Evolutionary conservation across 2,113 vertebrate species (phyloP).

Genomic region (Vulpes vulpes): DNA sequence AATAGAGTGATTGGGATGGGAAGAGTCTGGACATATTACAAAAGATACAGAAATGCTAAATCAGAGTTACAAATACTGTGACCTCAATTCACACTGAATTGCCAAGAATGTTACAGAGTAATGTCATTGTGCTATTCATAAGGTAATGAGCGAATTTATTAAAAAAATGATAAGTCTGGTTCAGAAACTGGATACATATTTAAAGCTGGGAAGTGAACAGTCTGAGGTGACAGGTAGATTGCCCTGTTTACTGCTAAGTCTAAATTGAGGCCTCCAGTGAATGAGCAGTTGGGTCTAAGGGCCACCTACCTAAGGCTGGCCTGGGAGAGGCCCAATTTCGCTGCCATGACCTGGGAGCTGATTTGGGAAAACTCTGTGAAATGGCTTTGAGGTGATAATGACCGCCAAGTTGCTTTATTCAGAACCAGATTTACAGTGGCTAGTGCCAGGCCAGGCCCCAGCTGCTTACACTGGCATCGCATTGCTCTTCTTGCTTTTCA

Average conservation of each 20-base stretch:
- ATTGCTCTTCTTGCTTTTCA: neutral
- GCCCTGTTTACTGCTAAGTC: neutral
- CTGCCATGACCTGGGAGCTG: neutral
- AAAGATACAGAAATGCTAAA: neutral
- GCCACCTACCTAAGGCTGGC: too few relatives aligned
- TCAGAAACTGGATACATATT: neutral
- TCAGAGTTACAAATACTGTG: neutral
- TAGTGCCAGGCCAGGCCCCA: too few relatives aligned
- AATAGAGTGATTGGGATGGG: neutral
- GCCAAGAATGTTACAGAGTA: neutral
- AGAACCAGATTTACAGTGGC: neutral
- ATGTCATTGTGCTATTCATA: too few relatives aligned
- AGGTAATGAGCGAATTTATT: neutral
- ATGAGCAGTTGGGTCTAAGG: too few relatives aligned
- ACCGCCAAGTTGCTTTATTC: neutral
- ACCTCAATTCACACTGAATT: neutral
- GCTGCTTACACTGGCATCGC: too few relatives aligned
- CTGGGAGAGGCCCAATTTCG: neutral
- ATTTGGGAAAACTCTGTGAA: neutral
- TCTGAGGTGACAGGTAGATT: fast-evolving
- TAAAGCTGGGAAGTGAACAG: neutral
- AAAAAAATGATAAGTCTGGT: neutral
- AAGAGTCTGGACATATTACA: neutral
- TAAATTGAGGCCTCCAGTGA: neutral
- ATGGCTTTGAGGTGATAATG: neutral